Evolutionary conservation across 1,140 invertebrate genomes (phyloP), one percentile per base, ranked within the genome.

Genomic region (Lasaia peninsularis): DNA sequence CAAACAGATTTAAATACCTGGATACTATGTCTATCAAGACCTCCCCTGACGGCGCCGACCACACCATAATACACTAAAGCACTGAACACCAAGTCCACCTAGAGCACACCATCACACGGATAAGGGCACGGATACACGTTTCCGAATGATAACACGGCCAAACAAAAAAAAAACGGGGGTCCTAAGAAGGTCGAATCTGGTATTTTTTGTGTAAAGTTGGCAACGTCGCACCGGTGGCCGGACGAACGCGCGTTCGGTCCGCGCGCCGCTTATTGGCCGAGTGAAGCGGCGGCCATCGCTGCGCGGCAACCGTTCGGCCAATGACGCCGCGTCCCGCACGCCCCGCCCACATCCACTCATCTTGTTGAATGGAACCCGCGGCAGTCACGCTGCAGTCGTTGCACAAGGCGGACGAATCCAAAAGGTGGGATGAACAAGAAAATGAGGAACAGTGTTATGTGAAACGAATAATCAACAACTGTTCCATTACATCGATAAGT

Each of bases 151-250:
- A 88, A 88, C 85, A 77, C 77, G 76, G 75, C 75, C 72, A 83
- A 87, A 85, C 80, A 86, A 86, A 86, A 88, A 85, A 85, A 88
- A 88, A 80, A 68, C 80, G 69, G 74, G 82, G 80, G 76, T 86
- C 84, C 84, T 79, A 86, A 86, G 82, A 87, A 86, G 84, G 82
- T 86, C 82, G 82, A 86, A 85, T 85, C 78, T 83, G 79, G 79
- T 86, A 79, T 83, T 88, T 87, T 86, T 87, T 79, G 70, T 75
- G 71, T 66, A 71, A 72, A 86, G 82, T 77, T 87, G 78, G 84
- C 82, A 87, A 87, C 84, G 80, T 83, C 82, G 84, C 82, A 61
- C 71, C 71, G 66, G 67, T 75, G 60, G 77, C 69, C 77, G 75
- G 71, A 76, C 80, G 84, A 79, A 84, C 84, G 82, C 78, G 84